Evolutionary conservation across 2,797 vertebrate species (phyloP).

Genomic region (Emys orbicularis): DNA sequence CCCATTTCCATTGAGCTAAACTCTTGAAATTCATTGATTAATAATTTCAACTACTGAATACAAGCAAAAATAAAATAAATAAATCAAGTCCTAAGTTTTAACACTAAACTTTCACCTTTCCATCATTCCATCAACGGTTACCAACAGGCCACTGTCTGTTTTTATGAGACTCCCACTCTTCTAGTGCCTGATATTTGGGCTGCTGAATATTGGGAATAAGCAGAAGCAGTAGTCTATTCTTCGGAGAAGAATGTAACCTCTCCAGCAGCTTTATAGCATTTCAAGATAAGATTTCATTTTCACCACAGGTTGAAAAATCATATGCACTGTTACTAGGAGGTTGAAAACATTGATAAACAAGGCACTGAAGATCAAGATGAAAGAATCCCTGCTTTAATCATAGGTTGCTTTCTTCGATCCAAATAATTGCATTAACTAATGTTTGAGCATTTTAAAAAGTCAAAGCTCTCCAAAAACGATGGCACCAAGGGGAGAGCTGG

Average conservation of each 20-base stretch:
- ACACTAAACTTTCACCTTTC: slow-evolving; percentile 21
- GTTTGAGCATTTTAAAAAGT: not conserved
- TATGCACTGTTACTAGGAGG: slow-evolving; percentile 35
- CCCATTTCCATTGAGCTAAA: slow-evolving; percentile 27
- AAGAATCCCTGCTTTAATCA: not conserved
- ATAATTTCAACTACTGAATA: not conserved
- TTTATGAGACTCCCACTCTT: slow-evolving; percentile 14
- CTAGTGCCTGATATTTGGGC: slow-evolving; percentile 32
- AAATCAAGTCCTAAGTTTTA: not conserved
- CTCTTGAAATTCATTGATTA: slow-evolving; percentile 20
- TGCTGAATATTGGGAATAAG: slow-evolving; percentile 25
- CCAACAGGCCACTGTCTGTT: slow-evolving; percentile 19
- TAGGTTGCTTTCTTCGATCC: not conserved
- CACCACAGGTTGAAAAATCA: slow-evolving; percentile 6
- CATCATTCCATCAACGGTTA: slow-evolving; percentile 12
- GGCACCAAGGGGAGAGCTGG: not conserved
- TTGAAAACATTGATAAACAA: not conserved
- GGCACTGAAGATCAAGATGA: slow-evolving; percentile 2
- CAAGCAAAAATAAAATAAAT: not conserved
- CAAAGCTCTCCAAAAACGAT: not conserved
- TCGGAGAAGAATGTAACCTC: slow-evolving; percentile 10
- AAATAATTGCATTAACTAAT: not conserved
- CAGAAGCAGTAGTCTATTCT: slow-evolving; percentile 17
- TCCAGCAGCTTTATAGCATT: slow-evolving; percentile 29
- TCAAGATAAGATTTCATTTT: not conserved